These are phyloP conservation scores for Ceramica pisi DNA, from an alignment of 2,888 invertebrate genomes.

Conservation along the genomic window DNA sequence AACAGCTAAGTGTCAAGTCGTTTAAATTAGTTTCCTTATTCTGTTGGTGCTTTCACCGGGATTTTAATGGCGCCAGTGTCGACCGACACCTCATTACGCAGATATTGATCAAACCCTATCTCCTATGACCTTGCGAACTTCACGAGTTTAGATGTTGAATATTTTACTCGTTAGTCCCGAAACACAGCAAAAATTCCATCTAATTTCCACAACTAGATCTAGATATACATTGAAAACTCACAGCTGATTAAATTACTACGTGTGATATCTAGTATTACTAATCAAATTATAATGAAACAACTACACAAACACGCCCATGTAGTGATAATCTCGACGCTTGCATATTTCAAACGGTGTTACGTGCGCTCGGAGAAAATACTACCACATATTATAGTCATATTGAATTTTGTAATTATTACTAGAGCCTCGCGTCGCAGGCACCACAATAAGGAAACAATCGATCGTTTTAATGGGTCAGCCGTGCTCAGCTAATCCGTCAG, in stretches of 20 bases:
- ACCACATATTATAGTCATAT: constrained; percentile 66
- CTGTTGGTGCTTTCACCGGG: constrained; percentile 76
- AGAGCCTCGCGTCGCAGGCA: constrained; percentile 77
- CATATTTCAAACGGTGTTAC: constrained; percentile 54
- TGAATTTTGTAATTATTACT: constrained; percentile 81
- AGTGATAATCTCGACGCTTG: constrained; percentile 58
- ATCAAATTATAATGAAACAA: constrained; percentile 61
- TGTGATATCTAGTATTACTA: constrained; percentile 46
- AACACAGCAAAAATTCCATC: constrained; percentile 51
- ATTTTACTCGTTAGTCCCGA: constrained; percentile 74
- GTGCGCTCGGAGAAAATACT: constrained; percentile 55
- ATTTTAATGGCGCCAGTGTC: constrained; percentile 81
- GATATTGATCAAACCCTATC: constrained; percentile 83
- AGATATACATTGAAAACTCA: constrained; percentile 36
- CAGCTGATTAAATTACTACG: constrained; percentile 52
- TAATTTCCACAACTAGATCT: constrained; percentile 44
- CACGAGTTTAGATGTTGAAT: constrained; percentile 75
- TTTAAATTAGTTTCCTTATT: constrained; percentile 83
- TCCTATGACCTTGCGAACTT: constrained; percentile 78
- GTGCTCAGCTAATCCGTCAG: constrained; percentile 87
- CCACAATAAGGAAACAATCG: constrained; percentile 90
- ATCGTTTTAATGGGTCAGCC: constrained; percentile 90
- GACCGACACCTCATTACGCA: constrained; percentile 81
- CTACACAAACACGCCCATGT: constrained; percentile 52
- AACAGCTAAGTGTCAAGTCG: constrained; percentile 73